Evolutionary conservation across 2,113 vertebrate genomes (phyloP).

Genomic region (Anguilla rostrata): DNA sequence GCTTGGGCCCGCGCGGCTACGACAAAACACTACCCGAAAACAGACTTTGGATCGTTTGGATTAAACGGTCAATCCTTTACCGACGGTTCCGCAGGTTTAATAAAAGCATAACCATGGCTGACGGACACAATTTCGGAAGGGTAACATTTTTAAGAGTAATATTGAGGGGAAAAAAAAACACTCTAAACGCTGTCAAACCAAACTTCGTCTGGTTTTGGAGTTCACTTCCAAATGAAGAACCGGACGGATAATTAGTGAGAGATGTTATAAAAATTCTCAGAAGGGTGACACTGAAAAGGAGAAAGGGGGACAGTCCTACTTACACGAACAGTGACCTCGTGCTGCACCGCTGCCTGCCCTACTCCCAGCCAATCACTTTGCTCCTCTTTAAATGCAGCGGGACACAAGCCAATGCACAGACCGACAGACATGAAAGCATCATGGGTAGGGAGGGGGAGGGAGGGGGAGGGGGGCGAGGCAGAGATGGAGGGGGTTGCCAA

Average conservation of each 20-base stretch:
- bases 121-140: not conserved
- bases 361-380: slow-evolving; percentile 93
- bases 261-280: slow-evolving; percentile 58
- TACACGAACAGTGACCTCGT: slow-evolving; percentile 96
- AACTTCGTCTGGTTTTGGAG: slow-evolving; percentile 27
- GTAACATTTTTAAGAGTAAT: slow-evolving; percentile 13
- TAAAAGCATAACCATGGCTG: slow-evolving; percentile 31
- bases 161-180: slow-evolving; percentile 7
- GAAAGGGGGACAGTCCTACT: slow-evolving; percentile 92
- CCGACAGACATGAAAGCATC: slow-evolving; percentile 98
- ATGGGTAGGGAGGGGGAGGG: slow-evolving; percentile 74
- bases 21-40: not conserved
- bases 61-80: not conserved
- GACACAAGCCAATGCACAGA: slow-evolving; percentile 96
- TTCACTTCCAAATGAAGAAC: slow-evolving; percentile 47
- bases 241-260: slow-evolving; percentile 50
- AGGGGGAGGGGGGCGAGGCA: slow-evolving; percentile 72
- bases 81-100: not conserved
- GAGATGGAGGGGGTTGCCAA: slow-evolving; percentile 74
- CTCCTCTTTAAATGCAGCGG: slow-evolving; percentile 85
- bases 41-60: not conserved
- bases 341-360: slow-evolving; percentile 91
- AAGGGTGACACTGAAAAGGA: slow-evolving; percentile 70
- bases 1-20: no score
- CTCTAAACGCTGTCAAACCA: slow-evolving; percentile 11